These are phyloP conservation scores for Macrobrachium nipponense DNA, from an alignment of 1,140 invertebrate genomes.

Conservation along the genomic window DNA sequence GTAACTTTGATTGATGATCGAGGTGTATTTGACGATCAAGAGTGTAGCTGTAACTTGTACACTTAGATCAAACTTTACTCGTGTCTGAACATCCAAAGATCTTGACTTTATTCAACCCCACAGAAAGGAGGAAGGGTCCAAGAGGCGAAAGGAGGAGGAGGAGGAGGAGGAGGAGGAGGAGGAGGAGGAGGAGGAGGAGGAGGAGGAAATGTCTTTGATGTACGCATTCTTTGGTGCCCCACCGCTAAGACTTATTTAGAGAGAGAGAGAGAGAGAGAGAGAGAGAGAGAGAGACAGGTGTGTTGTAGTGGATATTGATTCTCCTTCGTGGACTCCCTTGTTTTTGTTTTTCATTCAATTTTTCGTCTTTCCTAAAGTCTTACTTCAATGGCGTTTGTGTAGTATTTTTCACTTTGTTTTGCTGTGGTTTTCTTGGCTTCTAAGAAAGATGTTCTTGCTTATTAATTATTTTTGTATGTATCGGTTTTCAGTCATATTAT, in stretches of 20 bases:
- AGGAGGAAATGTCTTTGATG: not conserved
- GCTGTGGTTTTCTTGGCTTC: no score
- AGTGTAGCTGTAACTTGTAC: not conserved
- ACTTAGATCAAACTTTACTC: no score
- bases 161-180: not conserved
- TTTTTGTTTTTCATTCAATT: no score
- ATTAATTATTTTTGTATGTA: no score
- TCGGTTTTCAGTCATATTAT: no score
- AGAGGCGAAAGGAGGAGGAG: not conserved
- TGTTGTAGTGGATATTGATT: not conserved
- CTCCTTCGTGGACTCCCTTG: no score
- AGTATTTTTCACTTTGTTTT: no score
- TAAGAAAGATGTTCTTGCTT: no score
- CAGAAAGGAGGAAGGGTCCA: not conserved
- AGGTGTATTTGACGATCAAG: slow-evolving; percentile 17
- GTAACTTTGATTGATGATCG: slow-evolving; percentile 46
- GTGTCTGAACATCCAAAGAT: not conserved
- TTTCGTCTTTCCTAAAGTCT: no score
- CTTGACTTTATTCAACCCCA: no score
- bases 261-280: slow-evolving; percentile 3
- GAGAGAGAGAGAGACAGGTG: not conserved
- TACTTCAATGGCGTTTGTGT: no score
- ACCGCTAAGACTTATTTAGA: not conserved
- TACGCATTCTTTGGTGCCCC: no score
- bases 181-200: not conserved